Evolutionary conservation across 2,113 vertebrate genomes (phyloP).

Genomic region (Vidua chalybeata): DNA sequence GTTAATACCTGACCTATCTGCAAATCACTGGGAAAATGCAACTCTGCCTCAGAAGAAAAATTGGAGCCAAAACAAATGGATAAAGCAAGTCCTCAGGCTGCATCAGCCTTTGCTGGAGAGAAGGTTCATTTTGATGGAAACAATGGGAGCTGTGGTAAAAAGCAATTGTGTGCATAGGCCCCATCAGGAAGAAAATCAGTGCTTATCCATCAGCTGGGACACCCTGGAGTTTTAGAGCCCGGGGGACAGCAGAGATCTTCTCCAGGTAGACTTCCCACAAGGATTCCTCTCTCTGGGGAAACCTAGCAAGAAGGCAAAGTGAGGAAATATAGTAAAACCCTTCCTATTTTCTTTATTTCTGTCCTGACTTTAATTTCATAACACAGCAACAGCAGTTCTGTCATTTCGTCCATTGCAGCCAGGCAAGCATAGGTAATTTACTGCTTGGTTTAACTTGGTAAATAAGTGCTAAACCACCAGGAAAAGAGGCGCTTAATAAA

Average conservation of each 20-base stretch:
- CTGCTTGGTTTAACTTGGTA: slow-evolving; percentile 42
- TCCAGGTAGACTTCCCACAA: not conserved
- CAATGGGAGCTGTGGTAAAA: not conserved
- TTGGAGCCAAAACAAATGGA: not conserved
- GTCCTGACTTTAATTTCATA: not conserved
- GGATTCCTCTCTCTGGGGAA: not conserved
- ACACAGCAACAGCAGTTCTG: not conserved
- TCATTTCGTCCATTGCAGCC: not conserved
- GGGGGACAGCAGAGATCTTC: not conserved
- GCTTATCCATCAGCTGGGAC: not conserved
- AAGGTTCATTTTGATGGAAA: not conserved
- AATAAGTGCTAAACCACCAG: slow-evolving; percentile 11
- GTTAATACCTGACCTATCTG: not conserved
- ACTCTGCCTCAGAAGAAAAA: not conserved
- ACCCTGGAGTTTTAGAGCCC: not conserved
- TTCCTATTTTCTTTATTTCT: not conserved
- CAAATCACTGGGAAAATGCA: not conserved
- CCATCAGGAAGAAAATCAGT: not conserved
- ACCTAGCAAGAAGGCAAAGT: not conserved
- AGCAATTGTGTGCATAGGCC: not conserved
- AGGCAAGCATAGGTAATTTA: slow-evolving; percentile 11
- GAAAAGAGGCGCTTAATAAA: not conserved
- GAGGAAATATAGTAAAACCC: not conserved
- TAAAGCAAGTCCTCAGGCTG: not conserved
- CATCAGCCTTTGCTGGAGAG: not conserved